These are phyloP conservation scores for Tetraneura akinire DNA, from an alignment of 1,140 invertebrate genomes.

Conservation along the genomic window DNA sequence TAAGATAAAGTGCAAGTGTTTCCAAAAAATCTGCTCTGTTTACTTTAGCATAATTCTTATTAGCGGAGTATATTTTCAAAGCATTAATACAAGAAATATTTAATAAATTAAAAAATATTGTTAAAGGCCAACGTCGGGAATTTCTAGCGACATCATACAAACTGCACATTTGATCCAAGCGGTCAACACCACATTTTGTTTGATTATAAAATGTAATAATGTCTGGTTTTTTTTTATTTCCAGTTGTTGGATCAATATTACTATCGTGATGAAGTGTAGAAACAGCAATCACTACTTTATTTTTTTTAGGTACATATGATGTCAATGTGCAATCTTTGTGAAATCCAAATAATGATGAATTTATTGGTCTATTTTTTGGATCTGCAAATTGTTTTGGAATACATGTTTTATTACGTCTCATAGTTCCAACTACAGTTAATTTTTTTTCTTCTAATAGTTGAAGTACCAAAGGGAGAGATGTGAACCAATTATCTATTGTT, in stretches of 20 bases:
- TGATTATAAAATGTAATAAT: no score
- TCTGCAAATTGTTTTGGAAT: constrained; percentile 51
- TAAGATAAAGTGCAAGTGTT: not conserved
- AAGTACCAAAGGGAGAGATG: constrained; percentile 56
- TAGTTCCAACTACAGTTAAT: constrained; percentile 56
- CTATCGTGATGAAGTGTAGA: constrained; percentile 55
- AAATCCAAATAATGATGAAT: constrained; percentile 47
- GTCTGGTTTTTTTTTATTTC: constrained; percentile 56
- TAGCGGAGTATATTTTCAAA: not conserved
- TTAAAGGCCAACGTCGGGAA: constrained; percentile 56
- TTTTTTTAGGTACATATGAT: constrained; percentile 53
- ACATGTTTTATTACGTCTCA: constrained; percentile 53
- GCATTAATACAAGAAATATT: constrained; percentile 24
- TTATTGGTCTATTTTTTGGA: constrained; percentile 30
- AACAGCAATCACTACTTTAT: constrained; percentile 57
- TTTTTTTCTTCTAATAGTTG: constrained; percentile 53
- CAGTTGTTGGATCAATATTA: constrained; percentile 53
- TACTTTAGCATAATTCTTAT: not conserved
- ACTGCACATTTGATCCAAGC: constrained; percentile 57
- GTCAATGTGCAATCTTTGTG: constrained; percentile 42
- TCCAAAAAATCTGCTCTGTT: not conserved
- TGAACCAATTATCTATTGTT: no score
- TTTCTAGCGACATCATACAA: constrained; percentile 54
- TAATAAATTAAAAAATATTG: constrained; percentile 52
- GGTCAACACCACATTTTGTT: constrained; percentile 59